Base-by-base conservation (phyloP, 2,888 invertebrate genomes). In the Phyllotreta cruciferae region DNA sequence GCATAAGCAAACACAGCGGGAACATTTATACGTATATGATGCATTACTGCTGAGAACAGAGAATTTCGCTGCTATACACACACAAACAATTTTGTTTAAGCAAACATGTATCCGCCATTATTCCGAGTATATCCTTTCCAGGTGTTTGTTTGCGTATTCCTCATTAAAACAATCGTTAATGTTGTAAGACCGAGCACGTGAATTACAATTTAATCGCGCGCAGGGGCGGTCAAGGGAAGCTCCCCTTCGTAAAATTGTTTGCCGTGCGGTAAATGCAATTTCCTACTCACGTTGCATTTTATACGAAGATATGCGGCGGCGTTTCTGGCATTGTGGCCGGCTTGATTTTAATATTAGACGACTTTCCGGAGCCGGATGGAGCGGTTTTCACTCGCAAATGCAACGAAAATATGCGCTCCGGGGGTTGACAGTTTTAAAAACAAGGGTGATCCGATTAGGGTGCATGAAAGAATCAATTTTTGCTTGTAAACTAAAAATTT, bases 381-480 rank as follows among this genome's bases (percentile, higher is more conserved):
- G 24, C 24, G 24, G 24, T 24, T 24, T 24, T 24, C 24, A 1
- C 24, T 24, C 24, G 24, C 8, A n/a, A 58, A 57, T 58, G 50
- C 45, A 56, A 56, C 42, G 56, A 56, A 56, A 56, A 56, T 56
- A 56, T 56, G 45, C 41, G 42, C 37, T 24, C 8, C 24, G 44
- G 36, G 41, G 41, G 44, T 56, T 34, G 36, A 13, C n/a, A 45
- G 44, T 44, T 56, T 39, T 36, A 56, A 56, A 56, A 56, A 56
- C 56, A 56, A 56, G 34, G 35, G 10, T 14, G 41, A 56, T 56
- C 52, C 52, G 52, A 52, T 52, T 52, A 37, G 37, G 10, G 10
- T 35, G 38, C 1, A 24, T 4, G n/a, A 24, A 24, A 4, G 24
- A 24, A 24, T 24, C 24, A 24, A 24, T 24, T 24, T 24, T 24